Evolutionary conservation across 2,888 invertebrate genomes (phyloP), one percentile per base, ranked within the genome.

Genomic region (Acronicta alni): DNA sequence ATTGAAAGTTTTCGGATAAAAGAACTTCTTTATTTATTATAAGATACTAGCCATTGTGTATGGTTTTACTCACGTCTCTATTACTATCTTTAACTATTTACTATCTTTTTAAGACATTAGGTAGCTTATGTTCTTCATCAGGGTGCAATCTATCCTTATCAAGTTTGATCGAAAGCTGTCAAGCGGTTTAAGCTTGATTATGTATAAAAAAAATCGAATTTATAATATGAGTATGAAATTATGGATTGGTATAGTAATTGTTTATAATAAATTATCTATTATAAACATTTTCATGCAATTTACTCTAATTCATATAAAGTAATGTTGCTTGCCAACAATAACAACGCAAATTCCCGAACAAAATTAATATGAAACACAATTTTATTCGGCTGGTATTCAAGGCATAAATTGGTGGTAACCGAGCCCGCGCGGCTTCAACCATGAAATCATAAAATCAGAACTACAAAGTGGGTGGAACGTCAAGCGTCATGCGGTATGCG

Each of bases 401-500:
- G 72, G 64, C 67, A 77, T 77, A 81, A 81, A 81, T 79, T 79
- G 77, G 49, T 45, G 57, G 78, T 75, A 79, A 77, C 79, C 82
- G 66, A 62, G 45, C 49, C 64, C 62, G 63, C 54, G 60, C 71
- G 66, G 66, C 72, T 60, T 70, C 67, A 61, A 63, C 72, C 76
- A 68, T 80, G 73, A 80, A 78, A 77, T 77, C 74, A 77, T 80
- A 77, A 79, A 80, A 82, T 82, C 78, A 81, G 74, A 79, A 79
- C 72, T 81, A 75, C 74, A 81, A 78, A 81, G 71, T 77, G 74
- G 63, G 64, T 61, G 72, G 63, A 71, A 71, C 71, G 70, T 66
- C 71, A 67, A 44, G 63, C 81, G 69, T 77, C 79, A 80, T 84
- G 83, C 80, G 72, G 83, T 81, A 83, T 84, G 82, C 84, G 83